phyloP scores from a whole-genome alignment of 2,797 vertebrate genomes.

The Aselliscus stoliczkanus region DNA sequence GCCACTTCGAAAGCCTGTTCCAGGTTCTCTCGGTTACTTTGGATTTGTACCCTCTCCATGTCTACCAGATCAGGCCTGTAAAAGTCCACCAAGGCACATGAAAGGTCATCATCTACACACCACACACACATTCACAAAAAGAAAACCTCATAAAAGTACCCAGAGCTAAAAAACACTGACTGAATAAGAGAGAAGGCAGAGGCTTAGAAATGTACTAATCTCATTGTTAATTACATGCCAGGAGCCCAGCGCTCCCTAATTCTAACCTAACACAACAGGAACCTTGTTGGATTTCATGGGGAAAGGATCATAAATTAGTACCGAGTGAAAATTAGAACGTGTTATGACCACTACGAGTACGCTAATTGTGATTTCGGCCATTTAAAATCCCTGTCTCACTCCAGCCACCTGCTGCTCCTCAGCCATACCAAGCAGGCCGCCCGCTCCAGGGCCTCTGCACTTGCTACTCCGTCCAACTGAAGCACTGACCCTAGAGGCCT shows the following conservation, averaged over 20 bases:
- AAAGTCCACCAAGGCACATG: constrained; percentile 50
- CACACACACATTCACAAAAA: neutral
- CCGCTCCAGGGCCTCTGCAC: neutral
- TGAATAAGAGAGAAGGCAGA: neutral
- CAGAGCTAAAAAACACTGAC: neutral
- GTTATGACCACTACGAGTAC: neutral
- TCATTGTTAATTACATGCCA: neutral
- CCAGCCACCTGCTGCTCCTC: neutral
- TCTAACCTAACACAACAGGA: neutral
- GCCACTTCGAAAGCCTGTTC: constrained; percentile 98
- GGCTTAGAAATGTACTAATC: neutral
- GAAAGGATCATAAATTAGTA: neutral
- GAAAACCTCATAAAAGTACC: neutral
- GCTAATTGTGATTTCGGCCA: neutral
- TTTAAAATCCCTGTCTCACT: neutral
- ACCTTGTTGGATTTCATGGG: neutral
- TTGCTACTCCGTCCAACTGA: neutral
- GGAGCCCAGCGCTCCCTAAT: neutral
- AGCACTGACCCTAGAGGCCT: neutral
- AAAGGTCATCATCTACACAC: neutral
- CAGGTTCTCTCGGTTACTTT: constrained; percentile 95
- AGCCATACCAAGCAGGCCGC: neutral
- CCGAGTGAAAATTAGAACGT: neutral
- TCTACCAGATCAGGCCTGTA: constrained; percentile 96
- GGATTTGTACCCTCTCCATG: constrained; percentile 93